Evolutionary conservation across 2,888 invertebrate species (phyloP).

Genomic region (Drosophila setosimentum): DNA sequence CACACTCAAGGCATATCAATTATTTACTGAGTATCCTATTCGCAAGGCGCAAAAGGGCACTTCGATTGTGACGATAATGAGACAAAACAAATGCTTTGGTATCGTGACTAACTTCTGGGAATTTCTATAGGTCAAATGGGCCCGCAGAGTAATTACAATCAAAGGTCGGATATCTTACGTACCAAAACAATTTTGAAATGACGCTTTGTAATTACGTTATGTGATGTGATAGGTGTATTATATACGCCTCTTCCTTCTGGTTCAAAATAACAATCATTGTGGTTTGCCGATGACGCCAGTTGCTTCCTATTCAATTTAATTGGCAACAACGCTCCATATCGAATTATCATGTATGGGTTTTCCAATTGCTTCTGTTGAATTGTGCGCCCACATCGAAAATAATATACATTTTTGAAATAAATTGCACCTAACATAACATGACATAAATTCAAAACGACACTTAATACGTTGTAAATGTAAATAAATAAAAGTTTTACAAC

Average conservation of each 20-base stretch:
- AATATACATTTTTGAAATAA: constrained; percentile 32
- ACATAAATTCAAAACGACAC: constrained; percentile 66
- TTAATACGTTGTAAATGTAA: constrained; percentile 53
- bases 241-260: neutral
- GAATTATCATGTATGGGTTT: constrained; percentile 5
- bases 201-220: neutral
- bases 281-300: neutral
- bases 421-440: constrained; percentile 31
- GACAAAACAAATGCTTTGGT: constrained; percentile 1
- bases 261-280: neutral
- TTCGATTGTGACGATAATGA: constrained; percentile 12
- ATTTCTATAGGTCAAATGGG: constrained; percentile 39
- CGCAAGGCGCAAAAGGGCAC: constrained; percentile 14
- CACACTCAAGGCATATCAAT: constrained; percentile 16
- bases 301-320: neutral
- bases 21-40: constrained; percentile 13
- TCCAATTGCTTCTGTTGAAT: neutral
- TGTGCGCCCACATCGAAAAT: constrained; percentile 3
- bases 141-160: constrained; percentile 3
- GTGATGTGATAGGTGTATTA: neutral
- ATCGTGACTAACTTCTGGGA: constrained; percentile 6
- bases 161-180: constrained; percentile 1
- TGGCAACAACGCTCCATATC: neutral
- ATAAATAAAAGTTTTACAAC: constrained; percentile 46
- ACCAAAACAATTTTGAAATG: neutral